Base-by-base conservation (phyloP, 2,797 vertebrate species). In the Sebastes diaconus region DNA sequence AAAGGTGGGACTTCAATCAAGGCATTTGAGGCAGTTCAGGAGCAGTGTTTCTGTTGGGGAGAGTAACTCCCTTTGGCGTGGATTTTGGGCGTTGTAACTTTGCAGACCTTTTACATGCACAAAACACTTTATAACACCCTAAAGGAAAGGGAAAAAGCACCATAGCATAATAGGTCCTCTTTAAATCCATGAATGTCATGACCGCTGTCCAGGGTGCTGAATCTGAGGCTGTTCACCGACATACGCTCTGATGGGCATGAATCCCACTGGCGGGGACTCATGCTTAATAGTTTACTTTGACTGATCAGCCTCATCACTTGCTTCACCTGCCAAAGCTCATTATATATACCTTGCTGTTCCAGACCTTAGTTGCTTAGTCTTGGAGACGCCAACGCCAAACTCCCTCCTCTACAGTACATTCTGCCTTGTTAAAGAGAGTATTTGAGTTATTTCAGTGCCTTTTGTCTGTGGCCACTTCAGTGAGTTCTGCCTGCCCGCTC, bases 121-220 rank as follows among this genome's bases (percentile, higher is more conserved):
- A 46, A 46, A 46, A 46, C 16, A 18, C 42, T 18, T 8, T 46
- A 46, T 20, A 46, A 46, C 42, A 46, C 7, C 16, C 42, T 46
- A 46, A 46, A 18, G 16, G 42, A 18, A 46, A 46, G 16, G 42
- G 16, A n/a, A 52, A 50, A 52, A 50, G 18, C 18, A 50, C 18
- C 16, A 50, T 18, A 1, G 18, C 20, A n/a, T 52, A 52, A n/a
- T n/a, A 52, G 20, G 50, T 52, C 50, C 50, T 20, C 50, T 52
- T 52, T n/a, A n/a, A 52, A n/a, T 52, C 20, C 18, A 3, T 30
- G 20, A 42, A 24, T 32, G 70, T 39, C 42, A 55, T 54, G 58
- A 42, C 39, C 16, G 54, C 81, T 84, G 72, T 81, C 79, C 81
- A 76, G 2, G 81, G 85, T 87, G 75, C 81, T 84, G 85, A 84